Evolutionary conservation across 2,113 vertebrate species (phyloP), one percentile per base, ranked within the genome.

Genomic region (Seriola aureovittata): DNA sequence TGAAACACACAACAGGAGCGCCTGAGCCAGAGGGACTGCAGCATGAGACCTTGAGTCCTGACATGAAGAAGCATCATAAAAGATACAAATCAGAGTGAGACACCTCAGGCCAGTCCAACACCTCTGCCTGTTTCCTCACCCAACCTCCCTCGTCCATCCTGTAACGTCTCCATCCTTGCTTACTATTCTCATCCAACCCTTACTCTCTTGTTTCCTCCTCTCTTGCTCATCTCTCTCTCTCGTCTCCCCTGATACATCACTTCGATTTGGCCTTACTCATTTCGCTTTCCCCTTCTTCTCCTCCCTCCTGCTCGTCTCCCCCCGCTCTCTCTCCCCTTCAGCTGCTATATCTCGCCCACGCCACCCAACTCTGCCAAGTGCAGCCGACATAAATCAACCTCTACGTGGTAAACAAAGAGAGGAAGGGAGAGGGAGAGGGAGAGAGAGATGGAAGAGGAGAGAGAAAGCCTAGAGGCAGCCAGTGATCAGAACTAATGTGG

Each of bases 401-500:
- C 90, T 91, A 83, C 66, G 82, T 90, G 87, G 93, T 92, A 92
- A 93, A 93, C 89, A 93, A 91, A 91, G 89, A 86, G 85, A 81
- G 85, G 59, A 82, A 88, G 38, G 57, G 69, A 66, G 81, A 2
- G 75, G 80, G 42, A 59, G 60, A 55, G 46, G 50, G 77, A 36
- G 75, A 38, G 66, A 67, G 80, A 25, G 62, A 46, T 23, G 48
- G 36, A 23, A 44, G 59, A 62, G 62, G 4, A 79, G 81, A 74
- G 78, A 79, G 85, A 72, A 59, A 77, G 89, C 90, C 90, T 83
- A 0, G 65, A 92, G 91, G 91, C 89, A 90, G 91, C 70, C 88
- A 88, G 81, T 89, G 91, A 94, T 92, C 92, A 90, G 89, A 91
- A 94, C 86, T 93, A 94, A 93, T 91, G 90, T 88, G 90, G 88